Conservation (phyloP, 2,888 invertebrate species). For the Kuschelorhynchus macadamiae region DNA sequence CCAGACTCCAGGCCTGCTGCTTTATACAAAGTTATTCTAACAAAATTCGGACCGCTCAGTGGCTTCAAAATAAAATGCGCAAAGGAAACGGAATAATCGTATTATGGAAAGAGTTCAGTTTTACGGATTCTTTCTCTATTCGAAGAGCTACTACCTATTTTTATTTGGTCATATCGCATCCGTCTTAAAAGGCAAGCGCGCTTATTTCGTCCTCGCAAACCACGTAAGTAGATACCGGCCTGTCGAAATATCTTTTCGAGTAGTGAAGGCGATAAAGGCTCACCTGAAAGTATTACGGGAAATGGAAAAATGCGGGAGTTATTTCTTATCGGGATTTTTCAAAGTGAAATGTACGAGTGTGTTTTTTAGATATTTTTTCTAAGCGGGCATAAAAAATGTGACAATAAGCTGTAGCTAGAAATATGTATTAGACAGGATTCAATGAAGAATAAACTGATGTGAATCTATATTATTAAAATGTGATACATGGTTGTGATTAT, state of each 20-base stretch:
- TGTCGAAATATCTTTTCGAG: not conserved
- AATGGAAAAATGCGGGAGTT: too few species aligned
- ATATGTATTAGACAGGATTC: too few species aligned
- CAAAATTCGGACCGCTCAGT: conserved; percentile 32
- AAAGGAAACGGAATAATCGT: conserved; percentile 41
- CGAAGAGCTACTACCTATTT: conserved; percentile 31
- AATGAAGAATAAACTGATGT: too few species aligned
- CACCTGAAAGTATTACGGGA: not conserved
- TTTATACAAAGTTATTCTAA: conserved; percentile 2
- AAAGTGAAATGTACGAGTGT: too few species aligned
- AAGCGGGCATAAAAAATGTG: too few species aligned
- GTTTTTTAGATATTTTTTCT: too few species aligned
- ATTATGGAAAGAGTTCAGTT: conserved; percentile 45
- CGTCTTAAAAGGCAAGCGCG: conserved; percentile 14
- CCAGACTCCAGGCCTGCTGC: conserved; percentile 7
- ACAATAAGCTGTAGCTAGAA: too few species aligned
- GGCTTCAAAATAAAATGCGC: conserved; percentile 40
- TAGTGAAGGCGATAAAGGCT: not conserved
- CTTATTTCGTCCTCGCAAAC: conserved; percentile 7
- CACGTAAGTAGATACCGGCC: conserved; percentile 1
- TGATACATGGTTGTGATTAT: too few species aligned
- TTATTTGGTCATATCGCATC: conserved; percentile 28
- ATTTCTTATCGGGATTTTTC: too few species aligned
- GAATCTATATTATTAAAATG: too few species aligned
- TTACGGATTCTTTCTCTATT: conserved; percentile 31